Conservation (phyloP, 2,797 vertebrate species). For the Hybognathus amarus region DNA sequence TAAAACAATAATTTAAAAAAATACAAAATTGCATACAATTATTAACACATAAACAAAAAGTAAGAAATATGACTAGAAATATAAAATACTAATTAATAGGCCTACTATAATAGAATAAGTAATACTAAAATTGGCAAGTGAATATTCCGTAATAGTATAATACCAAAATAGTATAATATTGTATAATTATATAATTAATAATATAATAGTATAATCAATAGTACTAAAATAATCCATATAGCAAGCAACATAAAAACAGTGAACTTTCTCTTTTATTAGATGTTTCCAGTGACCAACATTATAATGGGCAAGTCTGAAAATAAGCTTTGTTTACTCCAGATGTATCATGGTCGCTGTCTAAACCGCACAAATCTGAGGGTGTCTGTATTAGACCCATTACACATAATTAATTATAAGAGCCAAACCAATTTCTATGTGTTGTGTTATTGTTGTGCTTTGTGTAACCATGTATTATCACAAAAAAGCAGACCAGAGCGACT, state of each 20-base stretch:
- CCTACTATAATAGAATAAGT: background rate
- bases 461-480: slow-evolving; percentile 9
- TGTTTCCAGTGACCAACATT: background rate
- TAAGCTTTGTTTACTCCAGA: background rate
- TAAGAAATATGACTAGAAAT: background rate
- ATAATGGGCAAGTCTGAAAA: background rate
- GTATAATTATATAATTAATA: background rate
- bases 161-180: background rate
- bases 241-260: background rate
- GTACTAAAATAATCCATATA: background rate
- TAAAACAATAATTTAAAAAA: background rate
- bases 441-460: background rate
- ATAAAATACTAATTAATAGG: too few relatives aligned
- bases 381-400: background rate
- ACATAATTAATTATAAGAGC: background rate
- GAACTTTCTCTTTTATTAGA: background rate
- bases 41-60: background rate
- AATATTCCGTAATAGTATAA: background rate
- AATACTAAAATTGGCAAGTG: background rate
- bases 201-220: background rate
- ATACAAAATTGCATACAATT: background rate
- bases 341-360: background rate
- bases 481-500: background rate
- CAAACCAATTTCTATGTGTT: background rate
- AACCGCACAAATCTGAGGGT: background rate